phyloP scores from a whole-genome alignment of 2,113 vertebrate species.

The Ammodramus savannarum region DNA sequence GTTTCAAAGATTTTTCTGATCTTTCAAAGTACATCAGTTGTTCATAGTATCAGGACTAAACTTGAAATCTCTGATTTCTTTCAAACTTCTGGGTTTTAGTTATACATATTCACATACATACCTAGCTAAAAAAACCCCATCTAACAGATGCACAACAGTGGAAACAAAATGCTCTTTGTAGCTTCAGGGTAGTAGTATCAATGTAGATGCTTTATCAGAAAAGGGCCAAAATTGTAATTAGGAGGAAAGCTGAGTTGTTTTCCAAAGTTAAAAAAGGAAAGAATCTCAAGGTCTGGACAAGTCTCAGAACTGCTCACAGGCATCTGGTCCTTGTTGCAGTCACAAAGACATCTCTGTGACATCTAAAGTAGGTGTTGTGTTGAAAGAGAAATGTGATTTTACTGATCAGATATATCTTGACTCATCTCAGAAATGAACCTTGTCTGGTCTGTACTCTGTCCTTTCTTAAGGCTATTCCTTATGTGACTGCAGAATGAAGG shows the following conservation, averaged over 20 bases:
- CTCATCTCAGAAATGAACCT: not conserved
- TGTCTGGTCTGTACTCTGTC: not conserved
- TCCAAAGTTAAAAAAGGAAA: not conserved
- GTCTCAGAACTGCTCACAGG: not conserved
- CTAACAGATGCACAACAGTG: not conserved
- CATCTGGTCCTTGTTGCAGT: not conserved
- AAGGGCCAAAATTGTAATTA: not conserved
- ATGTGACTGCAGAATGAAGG: not conserved
- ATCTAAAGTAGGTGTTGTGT: not conserved
- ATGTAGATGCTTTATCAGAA: not conserved
- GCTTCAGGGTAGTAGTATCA: not conserved
- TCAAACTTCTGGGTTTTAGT: not conserved
- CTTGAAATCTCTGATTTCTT: not conserved
- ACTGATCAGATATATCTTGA: not conserved
- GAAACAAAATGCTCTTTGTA: not conserved
- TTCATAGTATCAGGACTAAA: not conserved
- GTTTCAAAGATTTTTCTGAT: constrained; percentile 20
- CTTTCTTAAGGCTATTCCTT: not conserved
- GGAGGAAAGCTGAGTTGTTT: not conserved
- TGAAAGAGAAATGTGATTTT: not conserved
- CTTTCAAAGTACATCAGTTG: not conserved
- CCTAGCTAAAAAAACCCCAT: not conserved
- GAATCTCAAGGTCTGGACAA: not conserved
- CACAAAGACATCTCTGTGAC: not conserved
- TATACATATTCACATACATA: not conserved